These are phyloP conservation scores for Zhengitettix transpicula DNA, from an alignment of 2,888 invertebrate genomes.

Conservation along the genomic window DNA sequence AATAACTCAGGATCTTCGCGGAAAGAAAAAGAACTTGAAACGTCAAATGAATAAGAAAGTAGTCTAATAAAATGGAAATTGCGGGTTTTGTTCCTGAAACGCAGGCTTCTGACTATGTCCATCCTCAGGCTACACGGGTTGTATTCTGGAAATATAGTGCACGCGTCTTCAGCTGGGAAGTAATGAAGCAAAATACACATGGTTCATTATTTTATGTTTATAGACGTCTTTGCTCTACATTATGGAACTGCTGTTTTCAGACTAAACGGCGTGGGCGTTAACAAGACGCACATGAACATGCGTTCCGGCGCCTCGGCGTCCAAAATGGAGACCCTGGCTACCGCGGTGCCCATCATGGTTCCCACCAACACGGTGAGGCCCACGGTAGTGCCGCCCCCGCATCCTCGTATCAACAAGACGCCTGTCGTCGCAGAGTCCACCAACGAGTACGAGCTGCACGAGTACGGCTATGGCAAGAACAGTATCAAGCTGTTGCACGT, in stretches of 20 bases:
- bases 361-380: background rate
- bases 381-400: background rate
- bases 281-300: background rate
- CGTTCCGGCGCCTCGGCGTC: background rate
- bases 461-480: conserved; percentile 58
- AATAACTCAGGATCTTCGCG: too few species aligned
- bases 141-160: too few species aligned
- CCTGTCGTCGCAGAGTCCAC: background rate
- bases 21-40: too few species aligned
- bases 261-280: background rate
- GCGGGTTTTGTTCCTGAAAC: too few species aligned
- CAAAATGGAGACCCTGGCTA: background rate
- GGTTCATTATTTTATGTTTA: too few species aligned
- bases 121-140: too few species aligned
- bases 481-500: conserved; percentile 57
- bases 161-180: too few species aligned
- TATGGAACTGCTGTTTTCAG: background rate
- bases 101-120: too few species aligned
- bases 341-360: background rate
- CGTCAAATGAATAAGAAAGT: too few species aligned
- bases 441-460: conserved; percentile 37
- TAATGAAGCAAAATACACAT: too few species aligned
- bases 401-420: background rate
- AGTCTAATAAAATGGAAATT: too few species aligned
- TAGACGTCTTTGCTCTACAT: background rate